Evolutionary conservation across 2,113 vertebrate genomes (phyloP).

Genomic region (Ameiurus melas): DNA sequence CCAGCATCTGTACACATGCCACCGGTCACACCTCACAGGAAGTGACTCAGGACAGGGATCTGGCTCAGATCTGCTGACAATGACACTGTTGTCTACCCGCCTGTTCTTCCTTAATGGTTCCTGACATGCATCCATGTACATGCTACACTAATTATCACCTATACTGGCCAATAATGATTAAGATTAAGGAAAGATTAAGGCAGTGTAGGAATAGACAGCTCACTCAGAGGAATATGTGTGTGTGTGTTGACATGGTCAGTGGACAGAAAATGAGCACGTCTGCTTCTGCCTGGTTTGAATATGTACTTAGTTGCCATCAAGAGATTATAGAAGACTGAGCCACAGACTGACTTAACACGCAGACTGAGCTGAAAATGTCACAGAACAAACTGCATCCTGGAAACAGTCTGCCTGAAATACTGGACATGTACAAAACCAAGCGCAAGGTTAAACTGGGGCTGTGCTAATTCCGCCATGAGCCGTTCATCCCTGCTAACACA

Average conservation of each 20-base stretch:
- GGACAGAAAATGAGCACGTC: background rate
- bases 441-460: background rate
- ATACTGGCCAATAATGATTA: background rate
- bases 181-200: background rate
- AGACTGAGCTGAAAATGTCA: conserved; percentile 5
- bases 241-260: conserved; percentile 26
- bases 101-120: background rate
- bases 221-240: background rate
- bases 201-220: background rate
- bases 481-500: background rate
- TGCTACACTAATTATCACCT: background rate
- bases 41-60: background rate
- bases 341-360: conserved; percentile 21
- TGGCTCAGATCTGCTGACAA: background rate
- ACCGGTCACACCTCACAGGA: conserved; percentile 27
- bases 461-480: background rate
- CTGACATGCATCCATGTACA: background rate
- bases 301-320: conserved; percentile 29
- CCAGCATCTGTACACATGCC: conserved; percentile 12
- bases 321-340: conserved; percentile 37
- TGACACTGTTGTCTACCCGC: background rate
- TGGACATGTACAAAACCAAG: background rate
- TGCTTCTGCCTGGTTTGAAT: conserved; percentile 25
- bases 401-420: background rate
- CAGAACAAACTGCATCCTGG: background rate